phyloP scores from a whole-genome alignment of 2,797 vertebrate genomes.

The Cuniculus paca region DNA sequence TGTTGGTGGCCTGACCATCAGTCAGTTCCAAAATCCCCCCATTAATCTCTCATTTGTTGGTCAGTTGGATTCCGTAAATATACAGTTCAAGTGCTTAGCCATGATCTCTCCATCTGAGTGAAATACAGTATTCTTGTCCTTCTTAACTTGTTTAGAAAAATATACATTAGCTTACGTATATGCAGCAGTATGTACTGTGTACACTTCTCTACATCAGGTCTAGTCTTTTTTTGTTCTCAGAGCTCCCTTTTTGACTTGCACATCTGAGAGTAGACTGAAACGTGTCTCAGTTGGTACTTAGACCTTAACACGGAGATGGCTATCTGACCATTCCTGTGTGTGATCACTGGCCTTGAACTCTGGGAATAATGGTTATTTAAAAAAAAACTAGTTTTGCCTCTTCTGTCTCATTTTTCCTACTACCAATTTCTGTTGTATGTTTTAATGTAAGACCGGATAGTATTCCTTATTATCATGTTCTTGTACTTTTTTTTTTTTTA shows the following conservation, averaged over 20 bases:
- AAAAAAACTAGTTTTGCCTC: neutral
- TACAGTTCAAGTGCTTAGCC: neutral
- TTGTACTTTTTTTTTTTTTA: neutral
- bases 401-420: neutral
- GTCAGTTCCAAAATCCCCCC: neutral
- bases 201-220: neutral
- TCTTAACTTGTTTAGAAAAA: constrained; percentile 4
- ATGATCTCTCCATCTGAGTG: neutral
- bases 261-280: neutral
- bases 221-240: neutral
- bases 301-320: neutral
- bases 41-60: neutral
- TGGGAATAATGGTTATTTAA: neutral
- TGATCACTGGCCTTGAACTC: neutral
- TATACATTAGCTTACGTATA: neutral
- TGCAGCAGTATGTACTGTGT: neutral
- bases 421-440: neutral
- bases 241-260: neutral
- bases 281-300: neutral
- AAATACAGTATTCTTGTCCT: neutral
- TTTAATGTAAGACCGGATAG: neutral
- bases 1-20: neutral
- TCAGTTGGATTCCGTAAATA: neutral
- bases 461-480: neutral
- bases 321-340: neutral